Evolutionary conservation across 37 sponge, comb jelly and placozoan genomes (phyloP).

Genomic region (Tethya wilhelma): DNA sequence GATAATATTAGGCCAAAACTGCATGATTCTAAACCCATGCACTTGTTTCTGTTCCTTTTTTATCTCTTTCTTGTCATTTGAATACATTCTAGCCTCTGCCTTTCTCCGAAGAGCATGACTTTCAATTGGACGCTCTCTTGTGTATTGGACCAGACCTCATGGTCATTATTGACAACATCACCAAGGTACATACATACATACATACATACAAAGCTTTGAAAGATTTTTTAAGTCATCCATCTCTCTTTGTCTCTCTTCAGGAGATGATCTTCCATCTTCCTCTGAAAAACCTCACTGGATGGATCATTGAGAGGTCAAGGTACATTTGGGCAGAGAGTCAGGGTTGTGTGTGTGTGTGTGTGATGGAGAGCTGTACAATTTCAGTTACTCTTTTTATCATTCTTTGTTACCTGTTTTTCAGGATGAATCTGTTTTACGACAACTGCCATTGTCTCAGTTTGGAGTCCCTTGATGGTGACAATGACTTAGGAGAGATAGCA

Average conservation of each 20-base stretch:
- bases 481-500: conserved; percentile 44
- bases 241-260: conserved; percentile 4
- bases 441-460: conserved; percentile 59
- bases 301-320: not conserved
- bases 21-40: not conserved
- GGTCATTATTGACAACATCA: conserved; percentile 27
- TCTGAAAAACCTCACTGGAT: conserved; percentile 60
- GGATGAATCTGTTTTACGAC: conserved; percentile 76
- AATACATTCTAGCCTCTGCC: conserved; percentile 62
- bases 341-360: not conserved
- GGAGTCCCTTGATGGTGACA: conserved; percentile 45
- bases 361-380: no score
- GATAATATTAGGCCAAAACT: no score
- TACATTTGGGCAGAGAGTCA: not conserved
- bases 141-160: conserved; percentile 60
- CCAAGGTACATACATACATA: conserved; percentile 16
- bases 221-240: not conserved
- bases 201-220: no score
- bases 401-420: conserved; percentile 8
- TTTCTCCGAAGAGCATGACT: conserved; percentile 69
- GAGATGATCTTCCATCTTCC: conserved; percentile 65
- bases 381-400: no score
- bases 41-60: not conserved
- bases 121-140: conserved; percentile 34
- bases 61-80: no score